phyloP scores from a whole-genome alignment of 1,140 invertebrate genomes.

The Trachelipus rathkii region DNA sequence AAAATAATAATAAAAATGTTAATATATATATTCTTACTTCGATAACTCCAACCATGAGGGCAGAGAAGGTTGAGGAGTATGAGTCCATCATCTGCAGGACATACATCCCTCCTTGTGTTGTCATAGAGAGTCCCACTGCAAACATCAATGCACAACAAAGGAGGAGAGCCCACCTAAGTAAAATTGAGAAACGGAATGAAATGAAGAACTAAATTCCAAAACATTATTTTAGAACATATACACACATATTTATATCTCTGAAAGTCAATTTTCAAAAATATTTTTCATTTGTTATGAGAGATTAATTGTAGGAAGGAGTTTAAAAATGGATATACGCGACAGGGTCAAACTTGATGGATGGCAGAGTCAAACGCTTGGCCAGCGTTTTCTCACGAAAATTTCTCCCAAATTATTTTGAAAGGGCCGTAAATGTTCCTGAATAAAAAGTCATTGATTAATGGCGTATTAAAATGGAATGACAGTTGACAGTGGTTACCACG shows the following conservation, averaged over 20 bases:
- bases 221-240: too few species aligned
- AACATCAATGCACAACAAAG: slow-evolving; percentile 37
- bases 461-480: not conserved
- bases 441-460: not conserved
- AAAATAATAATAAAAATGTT: not conserved
- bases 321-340: too few species aligned
- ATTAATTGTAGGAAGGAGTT: too few species aligned
- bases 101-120: slow-evolving; percentile 44
- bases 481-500: slow-evolving; percentile 35
- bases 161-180: slow-evolving; percentile 41
- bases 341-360: not conserved
- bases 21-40: slow-evolving; percentile 45
- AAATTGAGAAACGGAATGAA: not conserved
- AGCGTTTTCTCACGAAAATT: not conserved
- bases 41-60: slow-evolving; percentile 68
- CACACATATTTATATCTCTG: too few species aligned
- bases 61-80: slow-evolving; percentile 82
- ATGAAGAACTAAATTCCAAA: too few species aligned
- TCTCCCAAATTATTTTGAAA: not conserved
- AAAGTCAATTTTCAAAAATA: too few species aligned
- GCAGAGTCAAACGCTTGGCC: not conserved
- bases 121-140: slow-evolving; percentile 41
- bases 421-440: slow-evolving; percentile 1
- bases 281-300: too few species aligned
- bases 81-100: slow-evolving; percentile 71